Evolutionary conservation across 92 coral and sea anemone genomes (phyloP).

Genomic region (Epizoanthus fatuus): DNA sequence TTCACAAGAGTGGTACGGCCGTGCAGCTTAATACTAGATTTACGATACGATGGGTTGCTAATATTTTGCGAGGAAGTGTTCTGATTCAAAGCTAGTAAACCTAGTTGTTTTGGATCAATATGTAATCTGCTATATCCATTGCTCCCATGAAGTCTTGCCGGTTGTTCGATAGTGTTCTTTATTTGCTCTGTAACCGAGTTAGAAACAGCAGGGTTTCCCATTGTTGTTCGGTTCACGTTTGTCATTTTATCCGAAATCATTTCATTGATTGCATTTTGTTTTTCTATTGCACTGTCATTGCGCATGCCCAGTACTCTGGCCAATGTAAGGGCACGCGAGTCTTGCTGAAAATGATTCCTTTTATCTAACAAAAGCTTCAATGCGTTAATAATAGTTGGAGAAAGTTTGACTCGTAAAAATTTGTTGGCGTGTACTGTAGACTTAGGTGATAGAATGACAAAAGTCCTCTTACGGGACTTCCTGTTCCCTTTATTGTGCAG

Average conservation of each 20-base stretch:
- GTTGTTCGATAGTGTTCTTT: not conserved
- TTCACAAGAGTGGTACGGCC: slow-evolving; percentile 69
- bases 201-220: not conserved
- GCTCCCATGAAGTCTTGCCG: not conserved
- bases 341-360: slow-evolving; percentile 81
- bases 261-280: not conserved
- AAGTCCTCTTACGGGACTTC: slow-evolving; percentile 9
- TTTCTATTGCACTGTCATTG: slow-evolving; percentile 29
- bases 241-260: not conserved
- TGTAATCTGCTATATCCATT: not conserved
- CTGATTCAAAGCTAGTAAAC: slow-evolving; percentile 19
- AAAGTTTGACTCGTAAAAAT: slow-evolving; percentile 42
- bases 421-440: not conserved
- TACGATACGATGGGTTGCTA: slow-evolving; percentile 6
- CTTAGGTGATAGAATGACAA: slow-evolving; percentile 23
- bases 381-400: slow-evolving; percentile 80
- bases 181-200: not conserved
- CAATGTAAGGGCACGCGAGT: slow-evolving; percentile 75
- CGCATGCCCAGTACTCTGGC: slow-evolving; percentile 80
- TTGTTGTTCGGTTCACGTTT: not conserved
- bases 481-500: not conserved
- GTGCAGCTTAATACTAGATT: slow-evolving; percentile 29
- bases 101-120: not conserved
- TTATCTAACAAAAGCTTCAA: slow-evolving; percentile 74
- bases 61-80: slow-evolving; percentile 1